Percentiles rank a stretch among this genome's conserved stretches.
These are phyloP conservation scores for Synaphobranchus kaupii DNA, from an alignment of 2,797 vertebrate genomes.

Conservation along the genomic window DNA sequence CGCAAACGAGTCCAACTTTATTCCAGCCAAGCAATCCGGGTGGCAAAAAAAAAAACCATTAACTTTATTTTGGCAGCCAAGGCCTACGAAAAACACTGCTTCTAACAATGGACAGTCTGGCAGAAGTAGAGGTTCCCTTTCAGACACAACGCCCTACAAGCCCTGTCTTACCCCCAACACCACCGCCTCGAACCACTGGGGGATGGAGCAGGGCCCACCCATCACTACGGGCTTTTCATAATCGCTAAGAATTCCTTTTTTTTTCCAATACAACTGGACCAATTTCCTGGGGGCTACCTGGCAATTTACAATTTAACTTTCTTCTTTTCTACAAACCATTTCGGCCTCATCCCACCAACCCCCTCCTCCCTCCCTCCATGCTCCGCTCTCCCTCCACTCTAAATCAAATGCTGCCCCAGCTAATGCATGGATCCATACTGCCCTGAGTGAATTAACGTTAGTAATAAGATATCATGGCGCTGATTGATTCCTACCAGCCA, in stretches of 20 bases:
- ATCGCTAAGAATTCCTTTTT: constrained; percentile 28
- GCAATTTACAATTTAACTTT: constrained; percentile 37
- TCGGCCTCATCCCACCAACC: constrained; percentile 26
- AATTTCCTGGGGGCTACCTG: constrained; percentile 26
- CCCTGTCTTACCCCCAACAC: background rate
- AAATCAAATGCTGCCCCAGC: constrained; percentile 75
- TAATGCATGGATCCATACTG: constrained; percentile 87
- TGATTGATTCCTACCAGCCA: constrained; percentile 91
- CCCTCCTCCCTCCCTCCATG: constrained; percentile 56
- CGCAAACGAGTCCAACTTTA: background rate
- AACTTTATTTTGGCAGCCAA: background rate
- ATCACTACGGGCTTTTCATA: constrained; percentile 10
- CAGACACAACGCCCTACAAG: background rate
- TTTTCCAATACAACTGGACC: constrained; percentile 13
- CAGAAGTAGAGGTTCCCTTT: background rate
- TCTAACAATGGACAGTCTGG: background rate
- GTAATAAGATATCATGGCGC: constrained; percentile 97
- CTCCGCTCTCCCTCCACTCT: constrained; percentile 54
- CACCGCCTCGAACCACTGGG: background rate
- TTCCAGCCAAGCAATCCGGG: background rate
- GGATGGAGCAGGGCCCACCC: background rate
- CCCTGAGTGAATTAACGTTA: constrained; percentile 97
- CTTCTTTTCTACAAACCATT: constrained; percentile 21
- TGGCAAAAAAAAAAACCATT: background rate
- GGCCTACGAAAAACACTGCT: background rate